Evolutionary conservation across 2,113 vertebrate species (phyloP).

Genomic region (Mesitornis unicolor): DNA sequence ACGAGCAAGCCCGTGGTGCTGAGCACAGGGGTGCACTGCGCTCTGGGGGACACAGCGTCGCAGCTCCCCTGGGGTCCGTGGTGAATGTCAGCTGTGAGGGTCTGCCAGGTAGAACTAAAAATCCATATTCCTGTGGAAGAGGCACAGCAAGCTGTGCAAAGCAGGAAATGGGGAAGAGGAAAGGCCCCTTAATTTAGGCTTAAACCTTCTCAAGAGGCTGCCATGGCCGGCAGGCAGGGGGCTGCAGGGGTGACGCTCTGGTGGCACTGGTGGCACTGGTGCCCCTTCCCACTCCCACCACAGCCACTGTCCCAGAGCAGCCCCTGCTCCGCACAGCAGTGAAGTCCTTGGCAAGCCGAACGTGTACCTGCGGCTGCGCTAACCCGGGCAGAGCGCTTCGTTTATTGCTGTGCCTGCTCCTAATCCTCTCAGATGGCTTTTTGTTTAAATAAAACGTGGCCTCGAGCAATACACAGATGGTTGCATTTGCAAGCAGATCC

Average conservation of each 20-base stretch:
- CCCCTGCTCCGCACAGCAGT: neutral
- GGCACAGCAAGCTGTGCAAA: neutral
- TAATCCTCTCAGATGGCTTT: constrained; percentile 53
- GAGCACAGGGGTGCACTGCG: too few species aligned
- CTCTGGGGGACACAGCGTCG: too few species aligned
- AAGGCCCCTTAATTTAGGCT: neutral
- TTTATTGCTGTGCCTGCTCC: neutral
- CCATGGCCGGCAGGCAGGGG: neutral
- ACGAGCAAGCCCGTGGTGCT: fast-evolving
- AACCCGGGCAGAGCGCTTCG: neutral
- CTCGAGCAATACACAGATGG: constrained; percentile 49
- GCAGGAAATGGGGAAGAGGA: neutral
- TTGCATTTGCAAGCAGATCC: constrained; percentile 17
- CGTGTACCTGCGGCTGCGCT: neutral
- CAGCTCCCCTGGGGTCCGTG: neutral
- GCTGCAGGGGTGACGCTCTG: too few species aligned
- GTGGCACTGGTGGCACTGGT: fast-evolving
- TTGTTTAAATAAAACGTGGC: constrained; percentile 48
- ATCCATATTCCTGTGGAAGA: neutral
- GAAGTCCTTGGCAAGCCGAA: neutral
- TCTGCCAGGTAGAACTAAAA: too few species aligned
- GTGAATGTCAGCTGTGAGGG: fast-evolving
- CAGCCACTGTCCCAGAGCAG: neutral
- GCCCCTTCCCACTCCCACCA: fast-evolving
- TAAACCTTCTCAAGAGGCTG: neutral